Conservation (phyloP, 2,113 vertebrate genomes). For the Myanophis thanlyinensis region DNA sequence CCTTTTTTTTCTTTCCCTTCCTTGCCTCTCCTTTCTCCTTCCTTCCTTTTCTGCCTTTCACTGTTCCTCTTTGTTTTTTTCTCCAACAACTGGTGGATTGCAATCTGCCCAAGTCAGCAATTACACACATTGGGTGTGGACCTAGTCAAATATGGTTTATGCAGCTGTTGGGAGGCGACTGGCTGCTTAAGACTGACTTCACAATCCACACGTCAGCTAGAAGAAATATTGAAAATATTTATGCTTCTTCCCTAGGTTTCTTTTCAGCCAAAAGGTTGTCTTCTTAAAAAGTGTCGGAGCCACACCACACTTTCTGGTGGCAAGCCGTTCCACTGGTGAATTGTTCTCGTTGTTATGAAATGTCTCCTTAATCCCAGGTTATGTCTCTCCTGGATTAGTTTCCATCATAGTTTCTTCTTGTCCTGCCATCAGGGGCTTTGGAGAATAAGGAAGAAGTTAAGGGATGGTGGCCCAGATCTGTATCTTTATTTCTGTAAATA, state of each 20-base stretch:
- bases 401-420: background rate
- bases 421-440: background rate
- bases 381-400: background rate
- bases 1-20: background rate
- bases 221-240: background rate
- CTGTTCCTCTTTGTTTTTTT: too few species aligned
- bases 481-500: background rate
- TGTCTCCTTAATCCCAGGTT: background rate
- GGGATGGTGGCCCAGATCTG: background rate
- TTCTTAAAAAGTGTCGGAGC: background rate
- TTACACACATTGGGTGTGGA: background rate
- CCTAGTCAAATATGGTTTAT: background rate
- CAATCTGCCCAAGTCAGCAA: background rate
- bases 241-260: background rate
- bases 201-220: background rate
- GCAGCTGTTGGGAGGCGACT: background rate
- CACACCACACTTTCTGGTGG: background rate
- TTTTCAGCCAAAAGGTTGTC: background rate
- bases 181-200: background rate
- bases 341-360: background rate
- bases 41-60: background rate
- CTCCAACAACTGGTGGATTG: too few species aligned
- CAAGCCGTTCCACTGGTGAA: background rate
- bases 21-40: too few species aligned
- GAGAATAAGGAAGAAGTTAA: background rate